phyloP scores from a whole-genome alignment of 2,113 vertebrate genomes.

The Corvus moneduloides region DNA sequence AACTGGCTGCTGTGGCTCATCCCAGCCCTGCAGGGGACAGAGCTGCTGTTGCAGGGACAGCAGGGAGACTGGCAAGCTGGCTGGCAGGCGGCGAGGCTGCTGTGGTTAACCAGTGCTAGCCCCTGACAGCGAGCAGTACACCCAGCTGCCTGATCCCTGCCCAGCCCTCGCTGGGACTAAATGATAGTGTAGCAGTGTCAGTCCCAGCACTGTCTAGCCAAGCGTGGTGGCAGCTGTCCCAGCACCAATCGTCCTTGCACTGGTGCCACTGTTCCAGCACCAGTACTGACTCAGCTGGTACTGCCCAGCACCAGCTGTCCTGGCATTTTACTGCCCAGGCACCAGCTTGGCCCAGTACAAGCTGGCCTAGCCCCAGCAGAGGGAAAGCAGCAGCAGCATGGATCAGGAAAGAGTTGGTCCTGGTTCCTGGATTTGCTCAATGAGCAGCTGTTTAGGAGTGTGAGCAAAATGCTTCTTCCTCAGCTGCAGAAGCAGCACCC shows the following conservation, averaged over 20 bases:
- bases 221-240: neutral
- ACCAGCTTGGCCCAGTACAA: neutral
- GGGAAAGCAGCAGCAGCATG: neutral
- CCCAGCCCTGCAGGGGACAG: neutral
- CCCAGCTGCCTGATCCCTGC: neutral
- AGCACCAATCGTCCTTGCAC: neutral
- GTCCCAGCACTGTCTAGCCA: neutral
- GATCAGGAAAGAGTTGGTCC: neutral
- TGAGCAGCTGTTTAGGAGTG: neutral
- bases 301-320: neutral
- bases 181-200: neutral
- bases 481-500: neutral
- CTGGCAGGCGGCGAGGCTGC: neutral
- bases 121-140: accelerated
- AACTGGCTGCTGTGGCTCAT: accelerated
- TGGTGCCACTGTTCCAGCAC: neutral
- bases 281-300: neutral
- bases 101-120: accelerated
- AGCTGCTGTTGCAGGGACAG: neutral
- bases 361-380: neutral
- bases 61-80: neutral
- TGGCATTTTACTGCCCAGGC: neutral
- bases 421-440: neutral
- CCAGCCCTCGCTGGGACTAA: neutral
- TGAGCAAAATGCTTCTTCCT: neutral